Conservation (phyloP, 2,113 vertebrate genomes). For the Cygnus buccinator region DNA sequence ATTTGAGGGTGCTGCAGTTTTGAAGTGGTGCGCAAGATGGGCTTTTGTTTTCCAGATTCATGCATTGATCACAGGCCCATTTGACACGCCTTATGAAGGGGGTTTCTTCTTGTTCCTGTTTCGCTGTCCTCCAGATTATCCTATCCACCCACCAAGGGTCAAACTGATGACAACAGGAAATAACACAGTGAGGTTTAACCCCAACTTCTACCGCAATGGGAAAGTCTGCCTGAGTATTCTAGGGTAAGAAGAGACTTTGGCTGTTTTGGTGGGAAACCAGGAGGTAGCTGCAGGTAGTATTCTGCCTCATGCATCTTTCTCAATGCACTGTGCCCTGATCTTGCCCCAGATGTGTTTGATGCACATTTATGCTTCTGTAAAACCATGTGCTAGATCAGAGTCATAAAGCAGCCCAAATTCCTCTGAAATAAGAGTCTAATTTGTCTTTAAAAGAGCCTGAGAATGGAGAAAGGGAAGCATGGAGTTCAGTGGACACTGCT, state of each 20-base stretch:
- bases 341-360: not conserved
- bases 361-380: not conserved
- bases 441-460: not conserved
- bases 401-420: not conserved
- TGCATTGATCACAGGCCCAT: conserved; percentile 97
- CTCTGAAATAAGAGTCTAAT: not conserved
- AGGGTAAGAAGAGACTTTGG: conserved; percentile 83
- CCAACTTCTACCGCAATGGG: conserved; percentile 99
- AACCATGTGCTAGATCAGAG: not conserved
- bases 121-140: conserved; percentile 98
- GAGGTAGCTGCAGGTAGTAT: not conserved
- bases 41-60: conserved; percentile 92
- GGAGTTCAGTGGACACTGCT: not conserved
- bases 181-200: conserved; percentile 98
- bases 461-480: not conserved
- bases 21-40: conserved; percentile 69
- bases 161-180: conserved; percentile 98
- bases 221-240: conserved; percentile 99
- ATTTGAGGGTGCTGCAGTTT: conserved; percentile 32
- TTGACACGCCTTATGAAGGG: conserved; percentile 98
- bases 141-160: conserved; percentile 96
- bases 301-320: not conserved
- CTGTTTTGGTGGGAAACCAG: not conserved
- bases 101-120: conserved; percentile 99
- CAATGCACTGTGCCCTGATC: not conserved